Evolutionary conservation across 2,797 vertebrate species (phyloP), one percentile per base, ranked within the genome.

Genomic region (Takifugu ocellatus): DNA sequence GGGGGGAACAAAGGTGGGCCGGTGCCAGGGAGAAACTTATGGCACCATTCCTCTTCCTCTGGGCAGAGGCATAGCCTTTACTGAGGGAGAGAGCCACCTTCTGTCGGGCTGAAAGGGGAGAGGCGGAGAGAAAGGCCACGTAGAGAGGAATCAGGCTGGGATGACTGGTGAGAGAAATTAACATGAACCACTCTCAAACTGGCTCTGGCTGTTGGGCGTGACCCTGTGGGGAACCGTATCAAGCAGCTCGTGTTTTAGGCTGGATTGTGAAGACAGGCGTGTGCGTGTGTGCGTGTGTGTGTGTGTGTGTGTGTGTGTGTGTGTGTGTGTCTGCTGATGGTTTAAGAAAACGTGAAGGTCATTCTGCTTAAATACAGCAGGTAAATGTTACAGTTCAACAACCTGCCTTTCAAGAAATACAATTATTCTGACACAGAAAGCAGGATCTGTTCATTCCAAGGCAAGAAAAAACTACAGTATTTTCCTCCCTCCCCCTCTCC

Each of bases 11-110:
- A 91, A 92, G 90, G 91, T 91, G 91, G 90, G 89, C 69, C 71
- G 54, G 81, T 92, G 90, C 92, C 91, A 92, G 88, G 70, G 84
- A 84, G 85, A 87, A 92, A 92, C 89, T 91, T 91, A 92, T 91
- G 89, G 87, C 90, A 90, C 84, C 87, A 84, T 91, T 90, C 86
- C 90, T 90, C 87, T 88, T 85, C 84, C 85, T 82, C 81, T 81
- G 81, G 82, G 86, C 87, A 84, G 85, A 90, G 88, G 86, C 88
- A 85, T 88, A 85, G 87, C 88, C 90, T 90, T 90, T 89, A 90
- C 90, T 84, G 87, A 87, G 84, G 78, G 74, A 77, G 82, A 83
- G 83, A 85, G 85, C 74, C 80, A 83, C 87, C 84, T 85, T 87
- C 83, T 87, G 83, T 84, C 70, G 75, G 72, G 66, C 49, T 60